These are phyloP conservation scores for Nemoura dubitans DNA, from an alignment of 2,888 invertebrate genomes.

Conservation along the genomic window DNA sequence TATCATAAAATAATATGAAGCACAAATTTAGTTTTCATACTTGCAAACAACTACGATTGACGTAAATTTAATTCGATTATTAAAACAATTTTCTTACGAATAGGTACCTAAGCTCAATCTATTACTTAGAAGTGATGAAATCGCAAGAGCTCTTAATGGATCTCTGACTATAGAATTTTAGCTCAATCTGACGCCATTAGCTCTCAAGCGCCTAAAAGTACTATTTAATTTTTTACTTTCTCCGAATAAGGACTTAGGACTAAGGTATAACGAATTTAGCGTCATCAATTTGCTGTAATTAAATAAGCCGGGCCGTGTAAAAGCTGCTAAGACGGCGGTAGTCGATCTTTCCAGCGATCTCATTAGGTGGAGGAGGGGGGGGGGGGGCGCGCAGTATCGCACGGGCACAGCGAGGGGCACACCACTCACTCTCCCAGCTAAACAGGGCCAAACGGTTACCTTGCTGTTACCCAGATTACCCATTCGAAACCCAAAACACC, in stretches of 20 bases:
- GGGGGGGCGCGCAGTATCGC: neutral
- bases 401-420: neutral
- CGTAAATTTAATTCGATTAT: neutral
- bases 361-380: too few relatives aligned
- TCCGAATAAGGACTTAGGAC: conserved; percentile 17
- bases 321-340: neutral
- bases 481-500: neutral
- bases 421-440: neutral
- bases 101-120: neutral
- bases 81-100: neutral
- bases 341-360: neutral
- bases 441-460: neutral
- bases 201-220: neutral
- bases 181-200: conserved; percentile 15
- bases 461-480: neutral
- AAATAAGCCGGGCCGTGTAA: conserved; percentile 28
- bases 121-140: conserved; percentile 13
- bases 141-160: conserved; percentile 13
- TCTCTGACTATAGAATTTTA: neutral
- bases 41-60: neutral
- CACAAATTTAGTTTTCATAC: neutral
- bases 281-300: conserved; percentile 31
- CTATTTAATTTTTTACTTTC: conserved; percentile 26
- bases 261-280: conserved; percentile 31
- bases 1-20: neutral